Evolutionary conservation across 2,888 invertebrate genomes (phyloP).

Genomic region (Nesidiocoris tenuis): DNA sequence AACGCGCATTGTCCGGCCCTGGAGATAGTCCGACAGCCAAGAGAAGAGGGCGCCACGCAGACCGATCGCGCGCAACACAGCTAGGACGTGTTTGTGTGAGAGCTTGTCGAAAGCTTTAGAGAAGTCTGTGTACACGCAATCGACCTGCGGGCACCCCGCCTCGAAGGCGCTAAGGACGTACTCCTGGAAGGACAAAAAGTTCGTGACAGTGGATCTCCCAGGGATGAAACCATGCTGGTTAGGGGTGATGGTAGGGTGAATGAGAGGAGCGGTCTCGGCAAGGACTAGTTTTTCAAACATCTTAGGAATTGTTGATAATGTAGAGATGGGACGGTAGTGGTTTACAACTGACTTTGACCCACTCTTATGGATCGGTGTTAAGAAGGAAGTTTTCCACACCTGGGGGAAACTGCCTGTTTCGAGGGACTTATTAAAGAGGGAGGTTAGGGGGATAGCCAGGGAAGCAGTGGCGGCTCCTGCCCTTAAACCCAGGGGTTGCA

Average conservation of each 20-base stretch:
- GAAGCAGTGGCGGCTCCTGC: too few relatives aligned
- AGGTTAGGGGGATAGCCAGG: too few relatives aligned
- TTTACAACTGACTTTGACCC: too few relatives aligned
- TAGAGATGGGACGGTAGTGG: too few relatives aligned
- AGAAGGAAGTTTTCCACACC: too few relatives aligned
- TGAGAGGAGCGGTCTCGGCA: not conserved
- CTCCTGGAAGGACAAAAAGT: not conserved
- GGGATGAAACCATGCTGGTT: constrained; percentile 9
- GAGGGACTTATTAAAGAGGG: too few relatives aligned
- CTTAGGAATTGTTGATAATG: constrained; percentile 6
- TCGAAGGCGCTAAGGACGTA: not conserved
- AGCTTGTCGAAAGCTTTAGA: constrained; percentile 1
- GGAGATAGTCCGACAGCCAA: not conserved
- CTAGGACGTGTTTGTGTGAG: not conserved
- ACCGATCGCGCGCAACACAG: not conserved
- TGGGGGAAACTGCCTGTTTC: too few relatives aligned
- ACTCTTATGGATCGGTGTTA: too few relatives aligned
- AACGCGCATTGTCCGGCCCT: not conserved
- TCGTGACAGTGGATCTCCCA: not conserved
- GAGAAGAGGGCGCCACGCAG: not conserved
- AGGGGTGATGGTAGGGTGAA: not conserved
- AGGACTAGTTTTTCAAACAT: not conserved
- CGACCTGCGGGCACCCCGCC: not conserved
- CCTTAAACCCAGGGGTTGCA: too few relatives aligned
- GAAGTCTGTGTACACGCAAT: constrained; percentile 3